Percentiles rank a stretch among this genome's conserved stretches.
phyloP scores from a whole-genome alignment of 2,888 invertebrate species.

The Acronicta leporina region DNA sequence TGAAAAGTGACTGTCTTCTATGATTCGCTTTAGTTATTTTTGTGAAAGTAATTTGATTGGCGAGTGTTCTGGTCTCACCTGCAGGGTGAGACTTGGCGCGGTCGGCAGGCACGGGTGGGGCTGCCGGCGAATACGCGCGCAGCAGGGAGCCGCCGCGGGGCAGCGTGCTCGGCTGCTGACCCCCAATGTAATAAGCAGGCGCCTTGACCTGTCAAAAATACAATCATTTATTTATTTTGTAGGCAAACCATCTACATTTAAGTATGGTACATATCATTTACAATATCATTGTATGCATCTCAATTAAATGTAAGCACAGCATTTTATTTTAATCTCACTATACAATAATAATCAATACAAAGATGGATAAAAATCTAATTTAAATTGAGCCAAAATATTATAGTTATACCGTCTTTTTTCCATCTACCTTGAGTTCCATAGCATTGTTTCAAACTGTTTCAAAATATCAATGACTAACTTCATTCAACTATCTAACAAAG shows the following conservation, averaged over 20 bases:
- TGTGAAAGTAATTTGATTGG: slow-evolving; percentile 31
- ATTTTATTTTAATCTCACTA: too few relatives aligned
- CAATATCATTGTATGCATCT: too few relatives aligned
- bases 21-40: slow-evolving; percentile 8
- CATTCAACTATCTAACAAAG: slow-evolving; percentile 3
- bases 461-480: slow-evolving; percentile 18
- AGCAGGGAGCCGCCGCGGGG: slow-evolving; percentile 91
- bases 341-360: too few relatives aligned
- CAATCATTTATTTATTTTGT: too few relatives aligned
- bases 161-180: slow-evolving; percentile 88
- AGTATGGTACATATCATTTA: too few relatives aligned
- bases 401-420: not conserved
- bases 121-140: slow-evolving; percentile 91
- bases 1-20: slow-evolving; percentile 21
- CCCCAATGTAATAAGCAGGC: slow-evolving; percentile 93
- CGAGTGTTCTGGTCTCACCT: slow-evolving; percentile 57
- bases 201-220: slow-evolving; percentile 78
- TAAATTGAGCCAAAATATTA: too few relatives aligned
- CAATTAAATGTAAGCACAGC: too few relatives aligned
- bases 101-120: slow-evolving; percentile 89
- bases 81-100: slow-evolving; percentile 87
- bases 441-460: slow-evolving; percentile 13
- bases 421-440: not conserved
- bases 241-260: too few relatives aligned
- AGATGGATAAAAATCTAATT: too few relatives aligned